Evolutionary conservation across 2,113 vertebrate species (phyloP), one percentile per base, ranked within the genome.

Genomic region (Micromys minutus): DNA sequence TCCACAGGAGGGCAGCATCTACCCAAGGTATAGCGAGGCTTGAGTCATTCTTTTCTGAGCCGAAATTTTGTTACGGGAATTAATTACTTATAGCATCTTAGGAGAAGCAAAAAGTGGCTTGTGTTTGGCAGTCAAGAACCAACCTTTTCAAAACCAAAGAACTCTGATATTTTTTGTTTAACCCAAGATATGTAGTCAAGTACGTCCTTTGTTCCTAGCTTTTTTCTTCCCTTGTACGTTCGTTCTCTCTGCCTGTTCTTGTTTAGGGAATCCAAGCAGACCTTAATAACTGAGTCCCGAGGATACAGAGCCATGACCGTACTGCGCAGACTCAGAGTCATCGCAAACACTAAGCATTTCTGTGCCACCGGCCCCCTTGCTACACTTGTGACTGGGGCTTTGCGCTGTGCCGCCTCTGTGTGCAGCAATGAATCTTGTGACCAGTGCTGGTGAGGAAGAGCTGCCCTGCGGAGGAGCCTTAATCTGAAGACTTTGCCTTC

Each of bases 1-100:
- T 93, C 95, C 98, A 79, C 98, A 74, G 7, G 98, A 97, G 98
- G 98, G 97, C 98, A 98, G 98, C 94, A 94, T 92, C 47, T 61
- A 50, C 83, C 94, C 95, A 3, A 90, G 47, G 55, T 96, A 97
- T 77, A 45, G 1, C 90, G 63, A 45, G 45, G 55, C n/a, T 79
- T 89, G 17, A 1, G 7, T n/a, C 52, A 7, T 4, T 93, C 0
- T 93, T 97, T 95, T 94, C 81, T 12, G 74, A 59, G 13, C 7
- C 65, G 52, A 19, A 74, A 91, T 93, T 93, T 45, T 69, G 4
- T 9, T 36, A 55, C 89, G 67, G 75, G 65, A 94, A 52, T 93
- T 72, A 39, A 72, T n/a, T 91, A 84, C 15, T 94, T 59, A 72
- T 0, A 8, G 24, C 1, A 42, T 71, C 50, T 22, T 69, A 12